Conservation (phyloP, 2,113 vertebrate genomes). For the Indicator maculatus region DNA sequence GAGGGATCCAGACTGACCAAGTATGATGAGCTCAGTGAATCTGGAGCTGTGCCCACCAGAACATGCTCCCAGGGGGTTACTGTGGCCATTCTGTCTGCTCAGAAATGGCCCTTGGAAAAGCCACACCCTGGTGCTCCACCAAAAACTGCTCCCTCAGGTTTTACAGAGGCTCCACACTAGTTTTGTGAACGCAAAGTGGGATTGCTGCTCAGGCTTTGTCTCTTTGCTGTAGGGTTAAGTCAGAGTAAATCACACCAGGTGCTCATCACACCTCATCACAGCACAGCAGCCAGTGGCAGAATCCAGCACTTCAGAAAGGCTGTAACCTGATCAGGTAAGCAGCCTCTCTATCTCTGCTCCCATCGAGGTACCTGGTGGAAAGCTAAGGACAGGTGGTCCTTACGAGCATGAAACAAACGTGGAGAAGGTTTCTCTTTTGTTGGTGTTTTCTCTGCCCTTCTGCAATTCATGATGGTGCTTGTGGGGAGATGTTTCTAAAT, state of each 20-base stretch:
- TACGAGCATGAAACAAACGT: neutral
- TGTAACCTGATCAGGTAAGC: neutral
- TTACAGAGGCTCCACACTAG: neutral
- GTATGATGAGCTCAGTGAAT: neutral
- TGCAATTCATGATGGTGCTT: neutral
- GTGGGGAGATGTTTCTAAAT: neutral
- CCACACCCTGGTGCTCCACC: neutral
- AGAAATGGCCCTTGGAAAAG: neutral
- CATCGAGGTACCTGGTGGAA: neutral
- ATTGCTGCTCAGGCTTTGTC: neutral
- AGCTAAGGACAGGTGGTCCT: neutral
- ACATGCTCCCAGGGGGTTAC: no score
- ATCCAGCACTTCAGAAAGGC: neutral
- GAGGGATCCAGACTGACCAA: neutral
- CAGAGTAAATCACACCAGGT: neutral
- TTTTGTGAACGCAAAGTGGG: neutral
- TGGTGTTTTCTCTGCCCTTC: neutral
- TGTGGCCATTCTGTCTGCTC: neutral
- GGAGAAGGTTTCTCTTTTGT: neutral
- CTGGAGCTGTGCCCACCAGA: neutral
- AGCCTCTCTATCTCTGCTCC: neutral
- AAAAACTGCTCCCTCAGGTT: neutral
- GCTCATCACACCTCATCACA: neutral
- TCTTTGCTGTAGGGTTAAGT: neutral
- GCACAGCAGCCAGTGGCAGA: neutral